A percentile compares a stretch with the other conserved stretches of the same genome.
Evolutionary conservation across 2,797 vertebrate species (phyloP).

Genomic region (Takifugu ocellatus): DNA sequence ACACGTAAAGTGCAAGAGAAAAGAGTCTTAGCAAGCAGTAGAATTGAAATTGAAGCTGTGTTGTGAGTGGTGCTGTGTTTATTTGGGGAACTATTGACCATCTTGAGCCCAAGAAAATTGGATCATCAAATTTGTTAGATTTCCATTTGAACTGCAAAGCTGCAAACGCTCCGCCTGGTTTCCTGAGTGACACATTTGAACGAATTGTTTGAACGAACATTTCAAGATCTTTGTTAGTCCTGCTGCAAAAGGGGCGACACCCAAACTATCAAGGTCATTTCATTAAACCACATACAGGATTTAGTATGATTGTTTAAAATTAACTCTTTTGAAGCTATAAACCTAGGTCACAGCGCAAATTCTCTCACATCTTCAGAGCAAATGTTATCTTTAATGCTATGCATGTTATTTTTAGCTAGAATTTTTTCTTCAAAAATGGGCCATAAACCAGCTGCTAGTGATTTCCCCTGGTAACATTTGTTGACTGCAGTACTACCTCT

Average conservation of each 20-base stretch:
- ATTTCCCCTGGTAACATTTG: constrained; percentile 43
- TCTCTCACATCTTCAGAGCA: constrained; percentile 45
- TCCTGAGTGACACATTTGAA: background rate
- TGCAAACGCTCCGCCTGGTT: constrained; percentile 3
- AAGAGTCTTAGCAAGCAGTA: constrained; percentile 2
- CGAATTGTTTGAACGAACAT: background rate
- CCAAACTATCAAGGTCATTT: constrained; percentile 4
- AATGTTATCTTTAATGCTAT: constrained; percentile 29
- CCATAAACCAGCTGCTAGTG: constrained; percentile 41
- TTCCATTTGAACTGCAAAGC: background rate
- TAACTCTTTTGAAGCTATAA: too few species aligned
- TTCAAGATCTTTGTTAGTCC: background rate
- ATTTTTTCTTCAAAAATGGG: constrained; percentile 31
- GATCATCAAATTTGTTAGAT: background rate
- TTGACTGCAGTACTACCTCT: constrained; percentile 26
- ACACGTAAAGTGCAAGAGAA: constrained; percentile 40
- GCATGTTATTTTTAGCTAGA: constrained; percentile 2
- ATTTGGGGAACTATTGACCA: constrained; percentile 7
- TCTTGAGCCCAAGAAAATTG: background rate
- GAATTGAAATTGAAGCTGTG: constrained; percentile 23
- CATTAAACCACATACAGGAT: constrained; percentile 19
- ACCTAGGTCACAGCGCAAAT: constrained; percentile 27
- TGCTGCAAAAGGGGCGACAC: background rate
- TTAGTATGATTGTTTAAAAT: constrained; percentile 19
- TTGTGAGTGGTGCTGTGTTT: constrained; percentile 10